Percentiles rank a stretch among this genome's conserved stretches.
phyloP scores from a whole-genome alignment of 2,113 vertebrate species.

The Melierax canorus region DNA sequence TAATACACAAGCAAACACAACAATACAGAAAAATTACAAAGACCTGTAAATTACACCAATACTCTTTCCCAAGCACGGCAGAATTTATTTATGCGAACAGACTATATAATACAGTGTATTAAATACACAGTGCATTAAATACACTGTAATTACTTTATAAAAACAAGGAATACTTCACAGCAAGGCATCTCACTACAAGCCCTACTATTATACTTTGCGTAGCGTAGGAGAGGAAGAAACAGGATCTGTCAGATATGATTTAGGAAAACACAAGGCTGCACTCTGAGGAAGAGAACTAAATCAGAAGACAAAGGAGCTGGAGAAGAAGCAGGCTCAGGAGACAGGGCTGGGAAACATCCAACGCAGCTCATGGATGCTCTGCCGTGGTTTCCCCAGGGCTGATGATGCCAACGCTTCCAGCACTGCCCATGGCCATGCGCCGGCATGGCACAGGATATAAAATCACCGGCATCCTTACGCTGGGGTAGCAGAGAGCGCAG shows the following conservation, averaged over 20 bases:
- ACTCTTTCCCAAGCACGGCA: neutral
- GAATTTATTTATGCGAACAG: neutral
- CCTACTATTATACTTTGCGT: neutral
- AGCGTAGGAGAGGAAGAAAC: neutral
- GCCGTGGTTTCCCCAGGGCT: neutral
- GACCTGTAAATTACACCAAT: neutral
- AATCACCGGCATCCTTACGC: neutral
- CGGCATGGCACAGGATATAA: neutral
- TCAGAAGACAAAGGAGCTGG: constrained; percentile 1
- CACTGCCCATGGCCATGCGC: neutral
- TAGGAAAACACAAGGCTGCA: neutral
- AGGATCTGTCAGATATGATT: neutral
- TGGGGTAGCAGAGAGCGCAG: neutral
- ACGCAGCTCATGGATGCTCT: neutral
- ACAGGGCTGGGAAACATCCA: accelerated
- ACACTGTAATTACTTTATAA: constrained; percentile 28
- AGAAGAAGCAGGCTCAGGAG: neutral
- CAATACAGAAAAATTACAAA: neutral
- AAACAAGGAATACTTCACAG: constrained; percentile 46
- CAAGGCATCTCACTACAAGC: constrained; percentile 11
- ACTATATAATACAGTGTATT: neutral
- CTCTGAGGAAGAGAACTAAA: neutral
- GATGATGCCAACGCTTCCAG: neutral
- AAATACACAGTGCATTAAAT: constrained; percentile 19
- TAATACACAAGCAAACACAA: neutral